These are phyloP conservation scores for Actinostola sp. DNA, from an alignment of 92 coral and sea anemone genomes.

Conservation along the genomic window DNA sequence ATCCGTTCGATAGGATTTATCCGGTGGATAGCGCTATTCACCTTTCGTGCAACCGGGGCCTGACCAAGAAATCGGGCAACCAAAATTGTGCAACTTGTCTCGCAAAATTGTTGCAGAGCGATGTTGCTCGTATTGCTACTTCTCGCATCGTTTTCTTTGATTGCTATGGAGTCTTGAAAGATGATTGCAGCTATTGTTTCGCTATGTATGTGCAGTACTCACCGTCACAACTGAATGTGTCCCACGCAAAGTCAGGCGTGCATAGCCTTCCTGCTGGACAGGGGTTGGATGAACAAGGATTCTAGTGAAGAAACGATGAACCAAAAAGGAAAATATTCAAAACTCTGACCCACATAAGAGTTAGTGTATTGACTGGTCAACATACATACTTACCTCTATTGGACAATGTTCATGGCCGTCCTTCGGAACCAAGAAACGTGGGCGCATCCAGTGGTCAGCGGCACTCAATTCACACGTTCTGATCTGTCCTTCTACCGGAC, in stretches of 20 bases:
- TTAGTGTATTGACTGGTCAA: not conserved
- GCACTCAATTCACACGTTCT: slow-evolving; percentile 28
- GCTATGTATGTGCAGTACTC: not conserved
- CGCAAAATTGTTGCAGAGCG: no score
- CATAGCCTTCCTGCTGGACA: slow-evolving; percentile 4
- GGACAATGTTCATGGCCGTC: slow-evolving; percentile 20
- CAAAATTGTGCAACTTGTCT: no score
- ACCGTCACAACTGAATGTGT: slow-evolving; percentile 10
- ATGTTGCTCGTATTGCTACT: no score
- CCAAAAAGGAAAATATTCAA: not conserved
- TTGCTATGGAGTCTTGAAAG: not conserved
- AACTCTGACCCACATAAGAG: not conserved
- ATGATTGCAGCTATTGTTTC: not conserved
- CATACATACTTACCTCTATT: not conserved
- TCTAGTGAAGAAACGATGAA: not conserved
- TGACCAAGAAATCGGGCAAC: no score
- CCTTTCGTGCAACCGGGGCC: no score
- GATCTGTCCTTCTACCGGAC: slow-evolving; percentile 21
- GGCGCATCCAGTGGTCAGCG: slow-evolving; percentile 11
- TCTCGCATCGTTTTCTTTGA: not conserved
- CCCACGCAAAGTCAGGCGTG: not conserved
- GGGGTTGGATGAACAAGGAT: slow-evolving; percentile 8
- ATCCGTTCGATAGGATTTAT: no score
- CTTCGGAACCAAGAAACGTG: slow-evolving; percentile 1
- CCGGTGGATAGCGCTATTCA: no score